Percentiles rank a stretch among this genome's conserved stretches.
These are phyloP conservation scores for Beris morrisii DNA, from an alignment of 2,888 invertebrate species.

Conservation along the genomic window DNA sequence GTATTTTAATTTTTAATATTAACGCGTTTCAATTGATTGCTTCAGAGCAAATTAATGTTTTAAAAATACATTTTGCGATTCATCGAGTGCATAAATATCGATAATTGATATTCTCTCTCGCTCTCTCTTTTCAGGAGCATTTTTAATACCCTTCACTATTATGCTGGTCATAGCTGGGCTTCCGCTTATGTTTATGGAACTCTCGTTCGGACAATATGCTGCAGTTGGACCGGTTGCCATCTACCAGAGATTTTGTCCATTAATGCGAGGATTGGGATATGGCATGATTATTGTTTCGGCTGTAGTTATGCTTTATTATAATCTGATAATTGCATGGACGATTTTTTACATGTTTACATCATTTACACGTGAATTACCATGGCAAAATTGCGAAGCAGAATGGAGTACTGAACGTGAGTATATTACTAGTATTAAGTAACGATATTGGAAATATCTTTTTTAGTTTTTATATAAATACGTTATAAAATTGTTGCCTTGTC, in stretches of 20 bases:
- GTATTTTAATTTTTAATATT: too few species aligned
- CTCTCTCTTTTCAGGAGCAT: slow-evolving; percentile 64
- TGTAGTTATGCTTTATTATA: slow-evolving; percentile 76
- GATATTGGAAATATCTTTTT: too few species aligned
- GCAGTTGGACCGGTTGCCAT: slow-evolving; percentile 77
- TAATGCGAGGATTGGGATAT: slow-evolving; percentile 73
- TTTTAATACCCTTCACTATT: slow-evolving; percentile 79
- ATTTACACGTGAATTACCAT: slow-evolving; percentile 66
- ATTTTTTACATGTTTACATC: slow-evolving; percentile 75
- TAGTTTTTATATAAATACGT: too few species aligned
- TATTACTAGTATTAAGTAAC: too few species aligned
- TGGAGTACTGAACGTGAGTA: slow-evolving; percentile 70
- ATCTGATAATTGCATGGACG: slow-evolving; percentile 77
- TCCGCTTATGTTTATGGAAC: slow-evolving; percentile 82
- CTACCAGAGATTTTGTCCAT: slow-evolving; percentile 71
- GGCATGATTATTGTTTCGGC: slow-evolving; percentile 77
- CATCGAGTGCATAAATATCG: too few species aligned
- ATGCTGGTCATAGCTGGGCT: slow-evolving; percentile 79
- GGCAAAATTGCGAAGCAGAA: slow-evolving; percentile 70
- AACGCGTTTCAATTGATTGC: too few species aligned
- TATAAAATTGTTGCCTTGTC: too few species aligned
- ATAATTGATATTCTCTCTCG: too few species aligned
- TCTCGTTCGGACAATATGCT: slow-evolving; percentile 83
- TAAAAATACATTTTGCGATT: too few species aligned
- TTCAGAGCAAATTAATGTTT: too few species aligned